Evolutionary conservation across 1,140 invertebrate species (phyloP), one percentile per base, ranked within the genome.

Genomic region (Leptinotarsa texana): DNA sequence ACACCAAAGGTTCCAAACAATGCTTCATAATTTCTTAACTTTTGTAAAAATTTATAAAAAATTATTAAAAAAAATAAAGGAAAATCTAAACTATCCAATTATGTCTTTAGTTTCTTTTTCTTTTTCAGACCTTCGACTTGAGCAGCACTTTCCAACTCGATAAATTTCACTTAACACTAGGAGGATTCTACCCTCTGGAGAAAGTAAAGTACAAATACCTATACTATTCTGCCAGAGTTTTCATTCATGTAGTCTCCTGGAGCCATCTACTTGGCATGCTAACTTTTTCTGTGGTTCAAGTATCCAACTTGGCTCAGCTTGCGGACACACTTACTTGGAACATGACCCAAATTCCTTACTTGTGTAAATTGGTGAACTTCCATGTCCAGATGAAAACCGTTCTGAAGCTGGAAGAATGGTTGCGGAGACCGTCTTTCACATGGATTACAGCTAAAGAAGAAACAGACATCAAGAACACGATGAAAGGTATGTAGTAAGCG

Each of bases 361-460:
- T 75, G 11, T 67, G 69, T 27, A 75, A 75, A 67, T 62, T 75
- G 33, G 5, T 72, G 2, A 75, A 75, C 18, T 75, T 75, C 27
- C 49, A 63, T 13, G 21, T 57, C 6, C 62, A 72, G n/a, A 66
- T 17, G 17, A 66, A 68, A 2, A 42, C 42, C 27, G 21, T 75
- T n/a, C 6, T 67, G 1, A n/a, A 66, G 61, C 57, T 75, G 27
- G 74, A 75, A 61, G 57, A 73, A 13, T 65, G 42, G 15, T 48
- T 75, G n/a, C 68, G 51, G 15, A 49, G 67, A 47, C 63, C 74
- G 1, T 47, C 63, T 15, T 75, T 75, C 15, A 72, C 68, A 11
- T 27, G 57, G 33, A 17, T 72, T 17, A 11, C 24, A 13, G n/a
- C 18, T 15, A 49, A 68, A 24, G 63, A 75, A 72, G 27, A 67